Evolutionary conservation across 2,888 invertebrate genomes (phyloP).

Genomic region (Hipparchia sbordonii): DNA sequence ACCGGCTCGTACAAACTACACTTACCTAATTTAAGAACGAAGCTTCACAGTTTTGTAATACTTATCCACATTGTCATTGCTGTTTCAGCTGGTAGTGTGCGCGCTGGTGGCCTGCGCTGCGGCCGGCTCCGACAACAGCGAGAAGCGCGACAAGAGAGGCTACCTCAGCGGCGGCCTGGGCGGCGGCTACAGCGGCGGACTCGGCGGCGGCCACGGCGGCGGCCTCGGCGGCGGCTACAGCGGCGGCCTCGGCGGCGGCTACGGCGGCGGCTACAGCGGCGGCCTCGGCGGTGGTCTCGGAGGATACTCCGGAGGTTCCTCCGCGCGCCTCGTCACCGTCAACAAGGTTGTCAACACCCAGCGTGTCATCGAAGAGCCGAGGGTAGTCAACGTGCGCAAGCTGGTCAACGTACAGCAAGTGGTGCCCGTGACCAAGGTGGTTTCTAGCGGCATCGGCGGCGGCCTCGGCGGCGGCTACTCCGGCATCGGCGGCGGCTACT

Average conservation of each 20-base stretch:
- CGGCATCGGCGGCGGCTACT: conserved; percentile 2
- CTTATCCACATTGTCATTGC: neutral
- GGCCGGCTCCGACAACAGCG: conserved; percentile 50
- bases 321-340: conserved; percentile 49
- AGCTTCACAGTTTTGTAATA: neutral
- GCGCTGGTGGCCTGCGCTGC: conserved; percentile 42
- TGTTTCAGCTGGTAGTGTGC: conserved; percentile 48
- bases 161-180: conserved; percentile 36
- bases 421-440: conserved; percentile 60
- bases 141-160: conserved; percentile 29
- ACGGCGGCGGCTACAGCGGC: conserved; percentile 15
- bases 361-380: conserved; percentile 52
- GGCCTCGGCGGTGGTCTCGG: conserved; percentile 22
- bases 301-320: conserved; percentile 32
- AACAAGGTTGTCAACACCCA: conserved; percentile 56
- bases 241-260: neutral
- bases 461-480: conserved; percentile 5
- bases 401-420: conserved; percentile 59
- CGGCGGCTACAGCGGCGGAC: conserved; percentile 18
- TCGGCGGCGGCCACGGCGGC: conserved; percentile 30
- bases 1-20: neutral
- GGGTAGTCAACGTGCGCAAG: conserved; percentile 55
- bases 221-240: conserved; percentile 4
- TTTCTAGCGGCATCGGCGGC: conserved; percentile 43
- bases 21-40: too few species aligned